phyloP scores from a whole-genome alignment of 2,888 invertebrate species.

The Didymodactylos carnosus region DNA sequence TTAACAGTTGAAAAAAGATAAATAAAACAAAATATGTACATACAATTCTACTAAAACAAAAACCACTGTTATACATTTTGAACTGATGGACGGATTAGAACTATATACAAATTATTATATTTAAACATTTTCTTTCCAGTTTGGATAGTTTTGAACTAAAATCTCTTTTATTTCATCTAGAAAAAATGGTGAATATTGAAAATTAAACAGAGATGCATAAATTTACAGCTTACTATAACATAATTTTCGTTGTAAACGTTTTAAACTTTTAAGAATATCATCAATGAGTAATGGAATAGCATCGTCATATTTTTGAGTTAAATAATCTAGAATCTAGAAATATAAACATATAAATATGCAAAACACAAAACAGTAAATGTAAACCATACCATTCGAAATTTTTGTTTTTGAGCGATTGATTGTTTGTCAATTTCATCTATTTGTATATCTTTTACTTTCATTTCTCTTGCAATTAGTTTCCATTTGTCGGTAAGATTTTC shows the following conservation, averaged over 20 bases:
- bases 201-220: background rate
- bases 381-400: background rate
- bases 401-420: background rate
- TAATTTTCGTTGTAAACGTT: background rate
- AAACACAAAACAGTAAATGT: background rate
- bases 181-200: background rate
- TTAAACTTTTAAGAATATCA: background rate
- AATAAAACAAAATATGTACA: too few relatives aligned
- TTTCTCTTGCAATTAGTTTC: slow-evolving; percentile 10
- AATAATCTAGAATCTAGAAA: background rate
- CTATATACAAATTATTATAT: too few relatives aligned
- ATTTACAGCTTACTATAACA: background rate
- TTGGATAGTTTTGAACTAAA: too few relatives aligned
- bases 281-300: background rate
- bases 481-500: slow-evolving; percentile 3
- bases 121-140: too few relatives aligned
- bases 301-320: background rate
- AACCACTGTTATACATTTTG: background rate
- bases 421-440: background rate
- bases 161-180: background rate
- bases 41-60: background rate
- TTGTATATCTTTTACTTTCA: slow-evolving; percentile 7
- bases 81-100: too few relatives aligned
- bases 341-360: background rate
- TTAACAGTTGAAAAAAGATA: too few relatives aligned